phyloP scores from a whole-genome alignment of 2,888 invertebrate species.

The Nephrotoma appendiculata region DNA sequence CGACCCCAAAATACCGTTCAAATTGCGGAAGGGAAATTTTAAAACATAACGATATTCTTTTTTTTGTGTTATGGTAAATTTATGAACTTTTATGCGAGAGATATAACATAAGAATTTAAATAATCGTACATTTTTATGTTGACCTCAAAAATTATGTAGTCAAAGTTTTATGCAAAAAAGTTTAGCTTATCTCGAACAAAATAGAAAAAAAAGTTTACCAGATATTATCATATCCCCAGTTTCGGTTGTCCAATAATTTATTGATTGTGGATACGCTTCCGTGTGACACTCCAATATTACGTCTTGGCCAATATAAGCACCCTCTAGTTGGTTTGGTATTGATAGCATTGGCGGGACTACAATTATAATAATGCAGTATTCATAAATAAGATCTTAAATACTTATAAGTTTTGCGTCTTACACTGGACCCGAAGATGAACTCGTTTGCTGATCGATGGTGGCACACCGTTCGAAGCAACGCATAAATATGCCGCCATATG shows the following conservation, averaged over 20 bases:
- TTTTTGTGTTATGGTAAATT: not conserved
- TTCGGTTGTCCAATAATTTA: slow-evolving; percentile 90
- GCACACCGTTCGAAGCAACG: slow-evolving; percentile 86
- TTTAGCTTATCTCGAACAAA: not conserved
- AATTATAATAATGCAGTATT: not conserved
- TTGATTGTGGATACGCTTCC: slow-evolving; percentile 82
- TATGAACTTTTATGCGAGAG: not conserved
- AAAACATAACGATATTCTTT: not conserved
- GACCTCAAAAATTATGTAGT: not conserved
- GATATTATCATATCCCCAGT: slow-evolving; percentile 86
- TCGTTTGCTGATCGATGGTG: slow-evolving; percentile 76
- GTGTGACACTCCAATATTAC: slow-evolving; percentile 80
- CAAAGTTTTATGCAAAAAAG: not conserved
- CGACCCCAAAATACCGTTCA: not conserved
- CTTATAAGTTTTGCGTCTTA: slow-evolving; percentile 36
- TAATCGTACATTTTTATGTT: not conserved
- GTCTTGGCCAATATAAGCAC: slow-evolving; percentile 77
- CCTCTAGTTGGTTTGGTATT: slow-evolving; percentile 85
- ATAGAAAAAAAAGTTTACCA: slow-evolving; percentile 40
- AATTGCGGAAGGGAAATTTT: not conserved
- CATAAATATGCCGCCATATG: slow-evolving; percentile 90
- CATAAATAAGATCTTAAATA: not conserved
- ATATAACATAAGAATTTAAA: not conserved
- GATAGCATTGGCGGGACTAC: slow-evolving; percentile 88
- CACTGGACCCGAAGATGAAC: slow-evolving; percentile 72